These are phyloP conservation scores for Leptopilina boulardi DNA, from an alignment of 1,140 invertebrate genomes.

Conservation along the genomic window DNA sequence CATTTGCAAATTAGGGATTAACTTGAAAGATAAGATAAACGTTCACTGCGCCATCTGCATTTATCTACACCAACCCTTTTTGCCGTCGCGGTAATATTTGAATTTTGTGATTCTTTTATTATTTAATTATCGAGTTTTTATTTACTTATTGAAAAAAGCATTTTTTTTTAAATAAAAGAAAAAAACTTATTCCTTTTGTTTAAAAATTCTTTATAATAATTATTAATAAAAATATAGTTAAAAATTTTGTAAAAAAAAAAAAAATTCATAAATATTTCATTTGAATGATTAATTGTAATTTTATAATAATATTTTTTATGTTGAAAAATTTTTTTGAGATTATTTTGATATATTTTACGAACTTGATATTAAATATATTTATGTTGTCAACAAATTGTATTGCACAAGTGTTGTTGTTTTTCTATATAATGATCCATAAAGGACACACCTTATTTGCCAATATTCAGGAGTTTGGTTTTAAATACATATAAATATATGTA, in stretches of 20 bases:
- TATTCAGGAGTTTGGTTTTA: background rate
- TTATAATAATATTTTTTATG: no score
- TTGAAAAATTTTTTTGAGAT: no score
- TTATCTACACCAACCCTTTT: background rate
- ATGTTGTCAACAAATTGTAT: background rate
- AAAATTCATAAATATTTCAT: no score
- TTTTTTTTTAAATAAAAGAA: no score
- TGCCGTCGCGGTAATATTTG: background rate
- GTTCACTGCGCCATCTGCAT: background rate
- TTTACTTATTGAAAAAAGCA: background rate
- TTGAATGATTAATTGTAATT: no score
- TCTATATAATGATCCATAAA: background rate
- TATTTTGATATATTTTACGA: no score
- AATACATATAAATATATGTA: background rate
- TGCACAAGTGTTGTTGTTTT: background rate
- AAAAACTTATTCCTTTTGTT: no score
- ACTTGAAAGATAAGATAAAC: background rate
- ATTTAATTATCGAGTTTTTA: background rate
- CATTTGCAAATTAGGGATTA: slow-evolving; percentile 39
- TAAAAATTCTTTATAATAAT: no score
- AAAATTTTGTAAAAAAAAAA: no score
- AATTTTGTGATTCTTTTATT: background rate
- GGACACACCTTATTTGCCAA: slow-evolving; percentile 10
- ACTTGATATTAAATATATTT: no score
- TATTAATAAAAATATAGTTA: no score